These are phyloP conservation scores for Nemapogon koenigi DNA, from an alignment of 2,888 invertebrate genomes.

Conservation along the genomic window DNA sequence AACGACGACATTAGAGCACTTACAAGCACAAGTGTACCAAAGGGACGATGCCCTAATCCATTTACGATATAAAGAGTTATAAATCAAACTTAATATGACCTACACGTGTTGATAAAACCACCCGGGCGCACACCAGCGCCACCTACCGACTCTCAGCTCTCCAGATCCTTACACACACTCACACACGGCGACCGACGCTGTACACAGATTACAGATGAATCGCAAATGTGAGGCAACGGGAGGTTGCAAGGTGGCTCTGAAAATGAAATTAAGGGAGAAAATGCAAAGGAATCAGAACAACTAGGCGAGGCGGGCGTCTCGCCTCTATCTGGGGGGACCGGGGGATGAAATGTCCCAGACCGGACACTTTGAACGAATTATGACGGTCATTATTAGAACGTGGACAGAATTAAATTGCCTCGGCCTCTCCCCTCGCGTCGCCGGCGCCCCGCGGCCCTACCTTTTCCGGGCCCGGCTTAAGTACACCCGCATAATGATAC, in stretches of 20 bases:
- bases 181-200: neutral
- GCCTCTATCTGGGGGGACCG: slow-evolving; percentile 22
- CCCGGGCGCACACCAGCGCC: slow-evolving; percentile 7
- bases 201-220: slow-evolving; percentile 12
- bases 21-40: slow-evolving; percentile 26
- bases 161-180: slow-evolving; percentile 7
- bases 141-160: neutral
- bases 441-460: slow-evolving; percentile 21
- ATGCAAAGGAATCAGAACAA: slow-evolving; percentile 55
- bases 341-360: slow-evolving; percentile 57
- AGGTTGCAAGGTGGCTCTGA: slow-evolving; percentile 56
- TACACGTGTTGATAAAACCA: slow-evolving; percentile 57
- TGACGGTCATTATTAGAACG: slow-evolving; percentile 70
- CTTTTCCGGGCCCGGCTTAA: slow-evolving; percentile 42
- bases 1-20: slow-evolving; percentile 31
- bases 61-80: slow-evolving; percentile 63
- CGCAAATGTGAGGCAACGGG: slow-evolving; percentile 31
- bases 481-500: slow-evolving; percentile 61
- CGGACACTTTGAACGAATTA: slow-evolving; percentile 70
- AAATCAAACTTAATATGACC: slow-evolving; percentile 63
- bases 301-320: slow-evolving; percentile 19
- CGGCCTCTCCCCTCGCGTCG: slow-evolving; percentile 30
- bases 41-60: slow-evolving; percentile 53
- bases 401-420: slow-evolving; percentile 70
- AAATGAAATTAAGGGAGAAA: slow-evolving; percentile 58